A percentile compares a stretch with the other conserved stretches of the same genome.
Evolutionary conservation across 2,888 invertebrate species (phyloP).

Genomic region (Portevinia maculata): DNA sequence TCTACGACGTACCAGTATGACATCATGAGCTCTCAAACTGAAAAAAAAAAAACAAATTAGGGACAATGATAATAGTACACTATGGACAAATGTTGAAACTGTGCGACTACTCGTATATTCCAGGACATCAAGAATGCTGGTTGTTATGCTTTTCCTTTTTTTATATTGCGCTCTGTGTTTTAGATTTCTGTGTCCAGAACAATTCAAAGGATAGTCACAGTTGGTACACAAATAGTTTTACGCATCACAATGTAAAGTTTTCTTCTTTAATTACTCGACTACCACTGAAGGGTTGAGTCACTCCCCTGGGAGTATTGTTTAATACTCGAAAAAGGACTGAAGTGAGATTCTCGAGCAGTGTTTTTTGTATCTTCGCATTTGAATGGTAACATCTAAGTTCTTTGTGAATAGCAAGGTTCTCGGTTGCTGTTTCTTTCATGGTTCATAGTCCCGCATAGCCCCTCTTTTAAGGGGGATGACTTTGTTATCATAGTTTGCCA

Average conservation of each 20-base stretch:
- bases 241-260: constrained; percentile 69
- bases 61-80: constrained; percentile 37
- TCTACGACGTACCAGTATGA: constrained; percentile 9
- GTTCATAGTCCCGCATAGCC: constrained; percentile 17
- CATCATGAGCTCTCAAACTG: constrained; percentile 19
- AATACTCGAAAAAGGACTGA: constrained; percentile 37
- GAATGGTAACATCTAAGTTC: constrained; percentile 16
- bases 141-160: constrained; percentile 3
- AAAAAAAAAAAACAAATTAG: constrained; percentile 3
- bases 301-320: constrained; percentile 44
- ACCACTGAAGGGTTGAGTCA: constrained; percentile 47
- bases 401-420: constrained; percentile 30
- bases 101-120: constrained; percentile 1
- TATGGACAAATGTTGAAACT: constrained; percentile 29
- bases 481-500: constrained; percentile 74
- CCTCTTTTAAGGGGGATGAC: constrained; percentile 57
- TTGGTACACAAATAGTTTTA: constrained; percentile 63
- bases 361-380: constrained; percentile 17
- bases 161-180: constrained; percentile 8
- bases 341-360: constrained; percentile 7
- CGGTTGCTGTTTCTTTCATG: constrained; percentile 17
- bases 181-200: constrained; percentile 38
- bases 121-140: constrained; percentile 23
- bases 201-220: constrained; percentile 38
- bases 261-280: constrained; percentile 71